A percentile compares a stretch with the other conserved stretches of the same genome.
Conservation (phyloP, 2,797 vertebrate genomes). For the Spheniscus humboldti region DNA sequence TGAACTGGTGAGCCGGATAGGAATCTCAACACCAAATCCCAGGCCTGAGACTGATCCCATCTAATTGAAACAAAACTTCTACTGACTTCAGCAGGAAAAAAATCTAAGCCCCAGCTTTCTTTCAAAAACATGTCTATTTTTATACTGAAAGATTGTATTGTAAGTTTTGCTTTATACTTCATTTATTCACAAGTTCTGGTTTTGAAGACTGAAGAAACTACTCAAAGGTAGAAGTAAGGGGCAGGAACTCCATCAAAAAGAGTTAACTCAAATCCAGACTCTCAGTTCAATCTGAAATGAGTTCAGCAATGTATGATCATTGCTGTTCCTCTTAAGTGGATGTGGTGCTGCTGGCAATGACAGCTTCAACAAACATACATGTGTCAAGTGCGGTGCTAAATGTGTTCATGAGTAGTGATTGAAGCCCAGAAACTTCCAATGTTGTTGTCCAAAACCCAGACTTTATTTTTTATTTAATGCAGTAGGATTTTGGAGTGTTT, state of each 20-base stretch:
- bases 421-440: neutral
- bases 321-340: neutral
- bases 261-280: neutral
- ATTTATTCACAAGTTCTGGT: neutral
- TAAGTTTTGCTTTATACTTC: neutral
- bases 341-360: neutral
- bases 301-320: neutral
- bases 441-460: neutral
- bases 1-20: neutral
- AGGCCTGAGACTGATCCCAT: neutral
- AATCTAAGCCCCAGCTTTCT: neutral
- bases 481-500: neutral
- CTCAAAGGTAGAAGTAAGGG: neutral
- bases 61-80: constrained; percentile 47
- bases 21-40: constrained; percentile 30
- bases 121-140: neutral
- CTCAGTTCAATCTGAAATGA: neutral
- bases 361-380: neutral
- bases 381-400: neutral
- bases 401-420: neutral
- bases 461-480: neutral
- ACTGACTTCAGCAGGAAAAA: neutral
- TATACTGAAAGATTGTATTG: neutral
- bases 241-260: neutral
- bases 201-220: neutral